Base-by-base conservation (phyloP, 2,888 invertebrate species). In the Oscheius onirici region DNA sequence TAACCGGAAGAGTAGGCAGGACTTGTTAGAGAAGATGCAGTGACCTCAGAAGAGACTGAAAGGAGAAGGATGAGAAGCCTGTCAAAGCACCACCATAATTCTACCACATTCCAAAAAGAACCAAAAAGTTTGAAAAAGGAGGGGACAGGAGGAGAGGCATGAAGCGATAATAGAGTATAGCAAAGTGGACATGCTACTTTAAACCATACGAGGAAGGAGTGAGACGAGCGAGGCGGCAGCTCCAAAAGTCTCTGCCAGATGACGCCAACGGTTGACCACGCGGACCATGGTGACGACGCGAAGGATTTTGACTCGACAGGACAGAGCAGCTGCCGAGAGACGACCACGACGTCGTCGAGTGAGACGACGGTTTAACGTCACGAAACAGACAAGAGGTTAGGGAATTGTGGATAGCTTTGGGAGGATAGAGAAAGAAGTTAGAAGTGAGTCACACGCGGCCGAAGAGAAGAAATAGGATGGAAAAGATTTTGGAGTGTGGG, bases 231-330 rank as follows among this genome's bases (percentile, higher is more conserved):
- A 28, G 52, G 52, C 52, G 2, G 79, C 82, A n/a, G 82, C 79
- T 52, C 78, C 73, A 40, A 77, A 67, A 44, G 75, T 65, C 8
- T 77, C 78, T 22, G 78, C 78, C 78, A 79, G 74, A 17, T 79
- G 77, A 17, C 80, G 71, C 82, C 82, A 82, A 43, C 82, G 73
- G 69, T 82, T 83, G 26, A 86, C 82, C 52, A 87, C 87, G 22
- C 84, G 79, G 26, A 87, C 84, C 82, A 86, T 78, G 49, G 84
- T 81, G 55, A 87, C 78, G 58, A 87, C 87, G 60, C 85, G 85
- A 52, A 84, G 82, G 20, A 86, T 80, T 74, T 86, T 86, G 71
- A 80, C 76, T 2, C 85, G 78, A 17, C 79, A 81, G 22, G 79
- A 78, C 3, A 79, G 52, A 8, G 84, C 84, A 26, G 83, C 83